These are phyloP conservation scores for Cacatua alba DNA, from an alignment of 2,113 vertebrate species.

Conservation along the genomic window DNA sequence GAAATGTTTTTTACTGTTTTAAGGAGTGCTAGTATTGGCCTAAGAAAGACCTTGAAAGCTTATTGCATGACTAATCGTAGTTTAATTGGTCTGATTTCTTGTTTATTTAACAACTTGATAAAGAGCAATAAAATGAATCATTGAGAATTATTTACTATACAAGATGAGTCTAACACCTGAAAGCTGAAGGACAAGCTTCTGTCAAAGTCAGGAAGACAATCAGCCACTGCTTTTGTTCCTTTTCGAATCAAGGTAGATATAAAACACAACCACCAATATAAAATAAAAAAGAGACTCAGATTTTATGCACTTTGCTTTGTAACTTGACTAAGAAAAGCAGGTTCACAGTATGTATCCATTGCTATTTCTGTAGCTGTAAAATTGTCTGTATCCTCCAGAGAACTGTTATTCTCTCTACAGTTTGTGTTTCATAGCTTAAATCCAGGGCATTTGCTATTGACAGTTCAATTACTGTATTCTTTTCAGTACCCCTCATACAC, in stretches of 20 bases:
- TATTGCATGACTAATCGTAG: not conserved
- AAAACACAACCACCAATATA: not conserved
- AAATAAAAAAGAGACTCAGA: not conserved
- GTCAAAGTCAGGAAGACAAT: not conserved
- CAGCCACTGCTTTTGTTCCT: not conserved
- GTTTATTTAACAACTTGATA: not conserved
- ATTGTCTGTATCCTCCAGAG: not conserved
- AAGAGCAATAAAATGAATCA: not conserved
- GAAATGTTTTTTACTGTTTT: not conserved
- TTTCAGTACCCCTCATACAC: conserved; percentile 29
- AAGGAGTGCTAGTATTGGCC: not conserved
- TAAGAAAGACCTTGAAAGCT: not conserved
- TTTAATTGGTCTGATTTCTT: not conserved
- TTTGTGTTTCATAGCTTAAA: conserved; percentile 52
- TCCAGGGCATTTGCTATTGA: conserved; percentile 43
- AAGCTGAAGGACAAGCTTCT: not conserved
- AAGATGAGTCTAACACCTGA: not conserved
- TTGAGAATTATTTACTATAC: not conserved
- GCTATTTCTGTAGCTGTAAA: not conserved
- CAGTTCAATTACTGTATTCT: conserved; percentile 10
- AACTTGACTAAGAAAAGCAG: not conserved
- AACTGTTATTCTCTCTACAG: not conserved
- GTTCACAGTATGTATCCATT: not conserved
- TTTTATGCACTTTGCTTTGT: not conserved
- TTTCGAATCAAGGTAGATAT: not conserved